Evolutionary conservation across 2,888 invertebrate species (phyloP), one percentile per base, ranked within the genome.

Genomic region (Sphaerophoria rueppellii): DNA sequence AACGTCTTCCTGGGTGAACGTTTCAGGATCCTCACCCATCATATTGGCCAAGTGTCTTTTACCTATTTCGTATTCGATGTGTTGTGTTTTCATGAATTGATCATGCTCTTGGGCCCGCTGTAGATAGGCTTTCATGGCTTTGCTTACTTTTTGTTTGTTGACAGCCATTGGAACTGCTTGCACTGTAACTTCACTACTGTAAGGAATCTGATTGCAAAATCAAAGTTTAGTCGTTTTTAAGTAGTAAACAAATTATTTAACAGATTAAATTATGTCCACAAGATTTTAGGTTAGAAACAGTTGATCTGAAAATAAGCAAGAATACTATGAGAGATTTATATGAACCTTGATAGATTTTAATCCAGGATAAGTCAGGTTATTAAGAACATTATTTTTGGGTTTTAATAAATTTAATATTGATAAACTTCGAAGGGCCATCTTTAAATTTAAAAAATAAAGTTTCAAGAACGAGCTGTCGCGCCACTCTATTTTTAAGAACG

Each of bases 1-100:
- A 40, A 99, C 94, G 90, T 98, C 97, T 72, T 95, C 94, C 90
- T 98, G 97, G 0, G 96, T 96, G 90, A 99, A 97, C 0, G 94
- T 95, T 89, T 98, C 96, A 0, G 96, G 95, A 93, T 99, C 96
- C 91, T 95, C 95, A 0, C 99, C 99, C 99, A 99, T 99, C 95
- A 99, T 99, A 91, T 98, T 99, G 0, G 99, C 99, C 86, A 99
- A 94, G 93, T 99, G 98, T 43, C 98, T 93, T 91, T 96, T 97
- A 14, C 99, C 99, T 89, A 98, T 95, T 91, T 97, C 95, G 91
- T 95, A 99, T 89, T 98, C 97, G 11, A 94, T 91, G 65, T 93
- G 93, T 91, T 98, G 95, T 86, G 94, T 94, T 89, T 95, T 94
- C 94, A 98, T 96, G 89, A 98, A 97, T 83, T 95, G 94, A 89